phyloP scores from a whole-genome alignment of 2,797 vertebrate genomes.

The Coendou prehensilis region DNA sequence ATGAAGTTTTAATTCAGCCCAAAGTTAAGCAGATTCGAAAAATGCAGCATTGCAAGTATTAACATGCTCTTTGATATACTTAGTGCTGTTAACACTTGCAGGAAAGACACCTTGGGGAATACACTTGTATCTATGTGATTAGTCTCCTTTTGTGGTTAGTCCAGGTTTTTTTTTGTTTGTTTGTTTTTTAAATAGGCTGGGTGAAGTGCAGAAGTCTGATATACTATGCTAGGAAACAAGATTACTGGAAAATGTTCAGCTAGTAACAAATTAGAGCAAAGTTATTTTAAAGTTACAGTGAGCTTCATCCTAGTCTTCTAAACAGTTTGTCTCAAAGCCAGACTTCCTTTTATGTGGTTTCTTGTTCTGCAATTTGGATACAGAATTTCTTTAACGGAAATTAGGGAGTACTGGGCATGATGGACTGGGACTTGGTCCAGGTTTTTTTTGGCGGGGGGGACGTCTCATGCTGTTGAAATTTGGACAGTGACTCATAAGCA shows the following conservation, averaged over 20 bases:
- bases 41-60: neutral
- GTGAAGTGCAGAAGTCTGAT: neutral
- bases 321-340: neutral
- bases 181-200: neutral
- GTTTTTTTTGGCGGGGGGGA: neutral
- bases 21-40: neutral
- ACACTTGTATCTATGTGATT: neutral
- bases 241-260: neutral
- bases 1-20: neutral
- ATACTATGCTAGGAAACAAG: neutral
- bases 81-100: neutral
- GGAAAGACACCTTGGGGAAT: neutral
- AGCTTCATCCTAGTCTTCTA: neutral
- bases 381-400: conserved; percentile 27
- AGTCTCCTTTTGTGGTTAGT: neutral
- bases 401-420: neutral
- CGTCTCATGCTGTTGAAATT: neutral
- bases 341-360: neutral
- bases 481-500: neutral
- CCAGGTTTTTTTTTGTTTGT: conserved; percentile 17
- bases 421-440: neutral
- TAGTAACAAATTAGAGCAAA: conserved; percentile 24
- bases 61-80: neutral
- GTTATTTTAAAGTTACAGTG: conserved; percentile 64
- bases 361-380: neutral